phyloP scores from a whole-genome alignment of 2,888 invertebrate species.

The Drosophila aldrichi region DNA sequence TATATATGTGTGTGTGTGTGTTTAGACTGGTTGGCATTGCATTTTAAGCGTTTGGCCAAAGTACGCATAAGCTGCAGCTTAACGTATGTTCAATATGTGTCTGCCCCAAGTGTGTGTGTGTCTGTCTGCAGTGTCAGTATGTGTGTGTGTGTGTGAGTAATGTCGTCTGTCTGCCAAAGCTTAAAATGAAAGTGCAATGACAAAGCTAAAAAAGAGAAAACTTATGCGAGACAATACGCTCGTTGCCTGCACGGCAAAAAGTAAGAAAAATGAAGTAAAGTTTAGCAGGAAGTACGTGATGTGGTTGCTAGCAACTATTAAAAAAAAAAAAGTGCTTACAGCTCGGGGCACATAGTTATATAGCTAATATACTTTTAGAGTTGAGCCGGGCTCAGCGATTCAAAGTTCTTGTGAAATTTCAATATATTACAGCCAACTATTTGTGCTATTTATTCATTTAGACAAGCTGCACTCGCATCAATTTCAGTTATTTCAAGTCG shows the following conservation, averaged over 20 bases:
- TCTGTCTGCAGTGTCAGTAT: neutral
- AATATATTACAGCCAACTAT: neutral
- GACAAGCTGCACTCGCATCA: neutral
- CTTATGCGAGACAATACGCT: constrained; percentile 48
- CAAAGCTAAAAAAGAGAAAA: constrained; percentile 69
- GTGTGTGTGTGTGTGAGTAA: constrained; percentile 8
- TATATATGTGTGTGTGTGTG: neutral
- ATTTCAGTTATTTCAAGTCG: neutral
- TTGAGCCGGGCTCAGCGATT: neutral
- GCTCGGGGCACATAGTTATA: neutral
- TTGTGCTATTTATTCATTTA: neutral
- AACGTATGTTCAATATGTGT: constrained; percentile 59
- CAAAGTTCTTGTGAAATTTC: neutral
- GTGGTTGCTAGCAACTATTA: constrained; percentile 36
- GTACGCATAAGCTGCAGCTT: constrained; percentile 75
- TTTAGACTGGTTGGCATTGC: constrained; percentile 42
- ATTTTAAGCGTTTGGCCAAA: constrained; percentile 63
- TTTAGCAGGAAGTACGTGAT: constrained; percentile 65
- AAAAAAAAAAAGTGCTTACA: constrained; percentile 13
- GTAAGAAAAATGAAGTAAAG: constrained; percentile 44
- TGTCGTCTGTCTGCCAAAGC: constrained; percentile 36
- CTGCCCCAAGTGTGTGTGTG: constrained; percentile 12
- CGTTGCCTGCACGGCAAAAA: constrained; percentile 15
- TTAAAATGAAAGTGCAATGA: constrained; percentile 80
- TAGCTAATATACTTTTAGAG: constrained; percentile 4